These are phyloP conservation scores for Platycheirus rosarum DNA, from an alignment of 2,888 invertebrate species.

Conservation along the genomic window DNA sequence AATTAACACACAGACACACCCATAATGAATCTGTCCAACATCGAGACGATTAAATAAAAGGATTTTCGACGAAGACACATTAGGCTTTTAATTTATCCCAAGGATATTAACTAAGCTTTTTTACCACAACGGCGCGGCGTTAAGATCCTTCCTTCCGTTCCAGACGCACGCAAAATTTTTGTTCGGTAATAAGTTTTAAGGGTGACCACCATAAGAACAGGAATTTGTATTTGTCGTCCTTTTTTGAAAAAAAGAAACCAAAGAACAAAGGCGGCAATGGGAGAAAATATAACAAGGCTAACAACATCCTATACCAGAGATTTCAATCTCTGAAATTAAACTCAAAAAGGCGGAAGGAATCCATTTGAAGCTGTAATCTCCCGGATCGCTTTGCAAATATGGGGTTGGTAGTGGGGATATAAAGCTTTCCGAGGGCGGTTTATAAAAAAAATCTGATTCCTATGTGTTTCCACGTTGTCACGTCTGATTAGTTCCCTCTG, in stretches of 20 bases:
- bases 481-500: slow-evolving; percentile 58
- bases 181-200: slow-evolving; percentile 24
- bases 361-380: slow-evolving; percentile 55
- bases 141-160: slow-evolving; percentile 57
- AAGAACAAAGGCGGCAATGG: slow-evolving; percentile 71
- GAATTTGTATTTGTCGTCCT: slow-evolving; percentile 42
- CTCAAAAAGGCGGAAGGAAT: slow-evolving; percentile 72
- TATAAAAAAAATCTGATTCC: slow-evolving; percentile 41
- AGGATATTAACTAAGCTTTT: slow-evolving; percentile 13
- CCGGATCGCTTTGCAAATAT: slow-evolving; percentile 27
- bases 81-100: slow-evolving; percentile 33
- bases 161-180: slow-evolving; percentile 30
- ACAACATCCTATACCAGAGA: slow-evolving; percentile 64
- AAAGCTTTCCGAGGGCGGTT: slow-evolving; percentile 12
- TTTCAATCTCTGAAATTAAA: slow-evolving; percentile 70
- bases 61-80: slow-evolving; percentile 20
- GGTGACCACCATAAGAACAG: slow-evolving; percentile 55
- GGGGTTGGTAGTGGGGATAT: neutral
- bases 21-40: neutral
- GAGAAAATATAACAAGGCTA: slow-evolving; percentile 57
- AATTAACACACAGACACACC: slow-evolving; percentile 3
- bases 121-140: slow-evolving; percentile 4
- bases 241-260: neutral
- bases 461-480: slow-evolving; percentile 66
- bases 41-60: too few relatives aligned